These are phyloP conservation scores for Gnatocerus cornutus DNA, from an alignment of 2,888 invertebrate genomes.

Conservation along the genomic window DNA sequence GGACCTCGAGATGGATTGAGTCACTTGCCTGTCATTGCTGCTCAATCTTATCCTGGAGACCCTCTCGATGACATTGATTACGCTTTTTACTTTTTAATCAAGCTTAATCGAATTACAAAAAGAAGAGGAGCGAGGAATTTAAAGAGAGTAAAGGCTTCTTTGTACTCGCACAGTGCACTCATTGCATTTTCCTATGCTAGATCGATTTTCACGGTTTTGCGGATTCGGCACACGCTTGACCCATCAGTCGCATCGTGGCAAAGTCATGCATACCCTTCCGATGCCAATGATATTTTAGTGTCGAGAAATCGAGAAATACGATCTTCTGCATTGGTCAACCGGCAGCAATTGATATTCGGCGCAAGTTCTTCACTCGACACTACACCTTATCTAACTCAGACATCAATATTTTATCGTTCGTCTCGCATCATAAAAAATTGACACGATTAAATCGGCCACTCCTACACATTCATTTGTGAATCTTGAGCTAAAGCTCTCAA, in stretches of 20 bases:
- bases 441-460: constrained; percentile 31
- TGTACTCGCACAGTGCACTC: too few relatives aligned
- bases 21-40: constrained; percentile 64
- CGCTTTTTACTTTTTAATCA: constrained; percentile 58
- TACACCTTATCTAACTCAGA: constrained; percentile 44
- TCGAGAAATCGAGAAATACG: constrained; percentile 56
- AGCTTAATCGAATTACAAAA: constrained; percentile 58
- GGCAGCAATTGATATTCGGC: constrained; percentile 50
- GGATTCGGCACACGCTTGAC: constrained; percentile 61
- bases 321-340: constrained; percentile 54
- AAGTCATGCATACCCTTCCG: constrained; percentile 61
- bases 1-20: constrained; percentile 68
- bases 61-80: constrained; percentile 47
- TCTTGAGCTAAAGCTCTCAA: constrained; percentile 19
- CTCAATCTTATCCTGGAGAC: constrained; percentile 61
- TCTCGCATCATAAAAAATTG: constrained; percentile 41
- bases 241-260: constrained; percentile 60
- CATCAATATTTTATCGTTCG: constrained; percentile 44
- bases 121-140: constrained; percentile 38
- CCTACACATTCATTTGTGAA: constrained; percentile 23
- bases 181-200: too few relatives aligned
- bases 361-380: constrained; percentile 42
- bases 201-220: too few relatives aligned
- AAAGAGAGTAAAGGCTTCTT: constrained; percentile 7
- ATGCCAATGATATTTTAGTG: constrained; percentile 62